Evolutionary conservation across 2,888 invertebrate species (phyloP), one percentile per base, ranked within the genome.

Genomic region (Isoperla grammatica): DNA sequence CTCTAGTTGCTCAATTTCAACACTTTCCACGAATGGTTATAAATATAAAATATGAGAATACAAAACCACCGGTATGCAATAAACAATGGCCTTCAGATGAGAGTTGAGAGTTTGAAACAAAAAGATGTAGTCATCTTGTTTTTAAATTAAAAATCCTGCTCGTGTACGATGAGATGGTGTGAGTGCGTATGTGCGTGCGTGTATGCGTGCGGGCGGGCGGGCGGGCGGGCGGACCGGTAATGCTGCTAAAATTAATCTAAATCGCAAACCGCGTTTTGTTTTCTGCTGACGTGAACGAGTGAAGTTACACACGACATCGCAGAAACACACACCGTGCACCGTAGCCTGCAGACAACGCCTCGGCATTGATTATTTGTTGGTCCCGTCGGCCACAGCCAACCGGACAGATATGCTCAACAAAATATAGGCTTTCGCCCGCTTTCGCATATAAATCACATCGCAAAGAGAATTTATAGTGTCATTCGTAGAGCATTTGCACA

Each of bases 311-410:
- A n/a, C n/a, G 53, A 53, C 15, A 39, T 11, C 39, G 19, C 15
- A 53, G 15, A 20, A 37, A 53, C 53, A 23, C 8, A 53, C 20
- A 53, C 37, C n/a, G n/a, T n/a, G 19, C 15, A 53, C 39, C n/a
- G n/a, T n/a, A n/a, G 20, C 40, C 12, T 39, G 39, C 12, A 15
- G 19, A 12, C 39, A 19, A 19, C 39, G 37, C 50, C 6, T 37
- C 39, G 35, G 19, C 53, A 53, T 53, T 53, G 53, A 53, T 53
- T 53, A 53, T 53, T 53, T 53, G 53, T 53, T 53, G 53, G 39
- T 53, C 53, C 53, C 53, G 15, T 50, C 15, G 49, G 11, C 49
- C 13, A 8, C 6, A 50, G 49, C 35, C 29, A 35, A 35, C 49
- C 29, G 49, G 49, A 29, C 49, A 50, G 49, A 23, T 50, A 50